Conservation (phyloP, 2,888 invertebrate species). For the Pecten maximus region DNA sequence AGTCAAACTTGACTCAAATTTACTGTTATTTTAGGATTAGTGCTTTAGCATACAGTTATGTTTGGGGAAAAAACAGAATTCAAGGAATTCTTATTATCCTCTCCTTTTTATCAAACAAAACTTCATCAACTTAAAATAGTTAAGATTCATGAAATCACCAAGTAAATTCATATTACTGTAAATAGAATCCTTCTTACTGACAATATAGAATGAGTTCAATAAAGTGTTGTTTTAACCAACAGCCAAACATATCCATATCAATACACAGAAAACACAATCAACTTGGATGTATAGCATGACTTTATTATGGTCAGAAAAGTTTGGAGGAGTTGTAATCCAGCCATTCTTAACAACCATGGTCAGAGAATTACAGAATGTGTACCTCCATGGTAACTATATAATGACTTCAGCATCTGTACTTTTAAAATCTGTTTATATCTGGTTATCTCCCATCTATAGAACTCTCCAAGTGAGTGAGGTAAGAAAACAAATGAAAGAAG, state of each 20-base stretch:
- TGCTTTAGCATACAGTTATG: too few species aligned
- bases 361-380: not conserved
- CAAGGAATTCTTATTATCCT: too few species aligned
- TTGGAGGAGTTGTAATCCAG: not conserved
- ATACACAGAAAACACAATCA: not conserved
- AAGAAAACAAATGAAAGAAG: slow-evolving; percentile 6
- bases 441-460: slow-evolving; percentile 8
- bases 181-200: too few species aligned
- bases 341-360: not conserved
- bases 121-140: too few species aligned
- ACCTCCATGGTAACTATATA: not conserved
- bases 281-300: not conserved
- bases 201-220: not conserved
- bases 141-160: too few species aligned
- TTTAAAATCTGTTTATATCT: not conserved
- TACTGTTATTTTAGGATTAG: too few species aligned
- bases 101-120: too few species aligned
- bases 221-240: not conserved
- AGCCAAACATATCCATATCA: not conserved
- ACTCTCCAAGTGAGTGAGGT: not conserved
- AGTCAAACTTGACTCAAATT: not conserved
- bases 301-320: not conserved
- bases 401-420: not conserved
- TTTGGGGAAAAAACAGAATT: too few species aligned
- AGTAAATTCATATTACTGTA: too few species aligned